These are phyloP conservation scores for Hypolimnas misippus DNA, from an alignment of 2,888 invertebrate genomes.

Conservation along the genomic window DNA sequence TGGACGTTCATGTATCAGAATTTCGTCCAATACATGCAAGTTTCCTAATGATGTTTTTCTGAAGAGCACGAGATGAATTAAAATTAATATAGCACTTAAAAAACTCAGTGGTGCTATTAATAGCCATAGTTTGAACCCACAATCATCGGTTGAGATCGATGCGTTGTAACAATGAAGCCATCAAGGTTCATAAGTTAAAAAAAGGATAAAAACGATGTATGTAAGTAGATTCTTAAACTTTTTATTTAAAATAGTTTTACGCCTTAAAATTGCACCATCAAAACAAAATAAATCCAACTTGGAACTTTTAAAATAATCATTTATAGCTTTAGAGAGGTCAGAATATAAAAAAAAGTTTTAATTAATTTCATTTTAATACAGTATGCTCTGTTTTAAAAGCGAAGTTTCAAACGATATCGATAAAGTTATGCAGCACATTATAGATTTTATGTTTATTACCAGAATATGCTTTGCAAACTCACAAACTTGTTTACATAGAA, in stretches of 20 bases:
- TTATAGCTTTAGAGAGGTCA: conserved; percentile 19
- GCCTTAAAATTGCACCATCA: not conserved
- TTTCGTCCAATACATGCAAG: no score
- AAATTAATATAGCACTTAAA: no score
- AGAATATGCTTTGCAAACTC: conserved; percentile 68
- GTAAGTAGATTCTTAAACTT: not conserved
- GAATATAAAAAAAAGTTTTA: conserved; percentile 46
- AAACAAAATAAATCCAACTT: no score
- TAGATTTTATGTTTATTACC: conserved; percentile 72
- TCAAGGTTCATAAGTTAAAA: no score
- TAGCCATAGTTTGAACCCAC: no score
- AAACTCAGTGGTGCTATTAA: no score
- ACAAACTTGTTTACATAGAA: conserved; percentile 78
- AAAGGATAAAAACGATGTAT: no score
- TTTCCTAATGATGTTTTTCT: no score
- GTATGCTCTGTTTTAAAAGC: conserved; percentile 50
- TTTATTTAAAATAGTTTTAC: conserved; percentile 2
- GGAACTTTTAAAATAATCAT: not conserved
- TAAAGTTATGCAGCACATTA: conserved; percentile 71
- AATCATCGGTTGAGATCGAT: no score
- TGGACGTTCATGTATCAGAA: no score
- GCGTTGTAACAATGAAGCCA: no score
- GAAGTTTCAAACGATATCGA: conserved; percentile 64
- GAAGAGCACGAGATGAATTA: no score
- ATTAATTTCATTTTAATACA: conserved; percentile 56